Evolutionary conservation across 2,888 invertebrate species (phyloP).

Genomic region (Ischnus inquisitorius): DNA sequence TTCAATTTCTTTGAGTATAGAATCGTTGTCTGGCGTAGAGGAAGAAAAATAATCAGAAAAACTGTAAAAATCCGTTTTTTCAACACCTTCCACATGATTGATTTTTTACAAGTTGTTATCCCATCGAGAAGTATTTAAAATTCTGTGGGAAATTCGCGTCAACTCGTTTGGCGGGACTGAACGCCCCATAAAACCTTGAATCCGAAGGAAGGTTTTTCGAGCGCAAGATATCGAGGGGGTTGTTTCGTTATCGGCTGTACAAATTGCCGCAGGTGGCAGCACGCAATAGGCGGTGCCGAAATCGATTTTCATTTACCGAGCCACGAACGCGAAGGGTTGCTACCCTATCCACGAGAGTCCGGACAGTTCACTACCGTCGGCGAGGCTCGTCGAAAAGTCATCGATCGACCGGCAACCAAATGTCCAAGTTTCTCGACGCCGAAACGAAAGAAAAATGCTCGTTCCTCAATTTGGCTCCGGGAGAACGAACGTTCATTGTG

Average conservation of each 20-base stretch:
- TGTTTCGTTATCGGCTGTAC: not conserved
- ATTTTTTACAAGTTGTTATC: no score
- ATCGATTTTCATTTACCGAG: conserved; percentile 22
- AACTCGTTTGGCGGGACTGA: no score
- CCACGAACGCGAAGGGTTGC: not conserved
- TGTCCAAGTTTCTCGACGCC: not conserved
- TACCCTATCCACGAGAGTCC: conserved; percentile 23
- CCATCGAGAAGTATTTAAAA: no score
- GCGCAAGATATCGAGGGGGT: not conserved
- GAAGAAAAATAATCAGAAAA: no score
- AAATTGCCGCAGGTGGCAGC: conserved; percentile 42
- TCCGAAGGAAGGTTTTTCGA: no score
- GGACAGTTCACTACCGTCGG: conserved; percentile 6
- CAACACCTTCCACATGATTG: no score
- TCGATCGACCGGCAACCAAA: conserved; percentile 16
- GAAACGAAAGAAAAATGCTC: not conserved
- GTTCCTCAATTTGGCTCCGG: not conserved
- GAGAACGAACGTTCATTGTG: not conserved
- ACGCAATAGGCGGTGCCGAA: conserved; percentile 20
- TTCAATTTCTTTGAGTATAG: no score
- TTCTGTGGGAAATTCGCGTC: no score
- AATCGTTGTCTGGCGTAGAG: no score
- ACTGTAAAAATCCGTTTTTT: no score
- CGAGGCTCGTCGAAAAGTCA: not conserved
- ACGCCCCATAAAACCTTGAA: no score